phyloP scores from a whole-genome alignment of 2,797 vertebrate genomes.

The Scyliorhinus canicula region DNA sequence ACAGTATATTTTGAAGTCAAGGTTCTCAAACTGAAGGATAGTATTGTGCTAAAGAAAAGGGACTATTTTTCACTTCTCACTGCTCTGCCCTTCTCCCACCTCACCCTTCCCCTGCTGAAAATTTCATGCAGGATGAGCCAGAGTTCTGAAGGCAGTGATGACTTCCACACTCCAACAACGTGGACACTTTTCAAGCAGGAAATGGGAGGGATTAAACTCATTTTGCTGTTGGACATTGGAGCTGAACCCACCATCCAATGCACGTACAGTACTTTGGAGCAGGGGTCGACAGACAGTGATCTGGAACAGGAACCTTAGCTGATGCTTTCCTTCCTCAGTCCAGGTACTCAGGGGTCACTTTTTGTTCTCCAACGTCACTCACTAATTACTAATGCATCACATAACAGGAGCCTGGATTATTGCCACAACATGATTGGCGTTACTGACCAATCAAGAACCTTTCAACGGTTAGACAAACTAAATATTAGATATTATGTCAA shows the following conservation, averaged over 20 bases:
- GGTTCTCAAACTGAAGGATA: neutral
- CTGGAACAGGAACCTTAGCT: neutral
- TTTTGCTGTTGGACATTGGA: neutral
- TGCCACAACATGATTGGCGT: neutral
- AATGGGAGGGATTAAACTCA: neutral
- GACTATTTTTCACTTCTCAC: neutral
- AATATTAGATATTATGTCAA: neutral
- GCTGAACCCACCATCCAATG: neutral
- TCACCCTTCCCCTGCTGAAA: neutral
- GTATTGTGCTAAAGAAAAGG: neutral
- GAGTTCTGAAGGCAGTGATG: neutral
- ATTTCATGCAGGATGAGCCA: neutral
- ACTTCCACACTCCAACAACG: no score
- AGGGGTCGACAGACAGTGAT: neutral
- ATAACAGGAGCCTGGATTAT: no score
- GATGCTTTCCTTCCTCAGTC: neutral
- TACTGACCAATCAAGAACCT: neutral
- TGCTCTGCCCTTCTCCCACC: neutral
- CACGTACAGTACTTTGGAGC: neutral
- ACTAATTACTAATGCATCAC: neutral
- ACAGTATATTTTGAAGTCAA: neutral
- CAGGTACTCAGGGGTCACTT: neutral
- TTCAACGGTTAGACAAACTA: neutral
- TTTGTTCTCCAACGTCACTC: neutral
- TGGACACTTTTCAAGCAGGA: neutral